phyloP scores from a whole-genome alignment of 1,140 invertebrate genomes.

The Arion vulgaris region DNA sequence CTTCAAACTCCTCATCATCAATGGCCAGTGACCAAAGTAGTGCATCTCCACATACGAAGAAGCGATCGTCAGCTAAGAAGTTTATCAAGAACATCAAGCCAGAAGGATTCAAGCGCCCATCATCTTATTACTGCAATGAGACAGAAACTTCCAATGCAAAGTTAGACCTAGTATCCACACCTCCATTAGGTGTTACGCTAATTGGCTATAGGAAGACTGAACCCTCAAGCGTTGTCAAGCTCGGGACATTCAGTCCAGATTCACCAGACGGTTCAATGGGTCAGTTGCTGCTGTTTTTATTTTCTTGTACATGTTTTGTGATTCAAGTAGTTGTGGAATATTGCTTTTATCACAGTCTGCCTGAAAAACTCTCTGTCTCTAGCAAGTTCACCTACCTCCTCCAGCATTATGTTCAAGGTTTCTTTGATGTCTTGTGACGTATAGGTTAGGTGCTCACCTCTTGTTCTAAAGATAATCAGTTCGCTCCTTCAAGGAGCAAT shows the following conservation, averaged over 20 bases:
- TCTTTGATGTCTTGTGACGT: too few species aligned
- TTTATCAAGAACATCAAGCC: constrained; percentile 70
- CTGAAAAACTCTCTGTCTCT: too few species aligned
- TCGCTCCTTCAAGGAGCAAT: too few species aligned
- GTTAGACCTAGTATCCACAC: constrained; percentile 32
- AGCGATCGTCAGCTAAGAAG: constrained; percentile 50
- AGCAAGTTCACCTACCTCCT: too few species aligned
- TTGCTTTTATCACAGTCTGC: too few species aligned
- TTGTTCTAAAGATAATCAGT: too few species aligned
- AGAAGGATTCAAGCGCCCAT: constrained; percentile 68
- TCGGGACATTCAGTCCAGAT: constrained; percentile 67
- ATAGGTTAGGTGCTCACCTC: too few species aligned
- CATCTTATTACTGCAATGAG: constrained; percentile 64
- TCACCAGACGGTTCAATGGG: constrained; percentile 10
- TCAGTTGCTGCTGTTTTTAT: constrained; percentile 15
- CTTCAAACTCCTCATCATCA: constrained; percentile 40
- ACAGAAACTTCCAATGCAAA: constrained; percentile 45
- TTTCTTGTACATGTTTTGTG: too few species aligned
- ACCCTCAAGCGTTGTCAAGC: constrained; percentile 63
- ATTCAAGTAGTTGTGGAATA: too few species aligned
- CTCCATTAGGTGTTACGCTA: constrained; percentile 53
- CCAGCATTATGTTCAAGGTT: too few species aligned
- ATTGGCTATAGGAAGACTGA: constrained; percentile 71
- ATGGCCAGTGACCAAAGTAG: constrained; percentile 18
- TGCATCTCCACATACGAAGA: constrained; percentile 17